Evolutionary conservation across 2,113 vertebrate species (phyloP).

Genomic region (Ahaetulla prasina): DNA sequence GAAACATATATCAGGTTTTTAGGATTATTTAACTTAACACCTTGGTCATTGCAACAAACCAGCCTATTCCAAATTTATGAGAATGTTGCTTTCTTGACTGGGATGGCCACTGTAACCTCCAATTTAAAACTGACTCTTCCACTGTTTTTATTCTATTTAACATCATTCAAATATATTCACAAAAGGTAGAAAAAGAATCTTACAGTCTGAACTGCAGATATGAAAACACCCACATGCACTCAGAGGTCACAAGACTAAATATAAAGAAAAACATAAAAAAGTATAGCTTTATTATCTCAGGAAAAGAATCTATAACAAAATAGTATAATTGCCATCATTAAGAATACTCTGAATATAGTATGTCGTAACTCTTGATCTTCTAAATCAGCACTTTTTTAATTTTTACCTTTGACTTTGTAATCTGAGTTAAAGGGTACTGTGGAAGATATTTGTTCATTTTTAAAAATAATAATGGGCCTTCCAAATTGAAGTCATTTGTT

Average conservation of each 20-base stretch:
- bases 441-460: background rate
- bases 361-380: background rate
- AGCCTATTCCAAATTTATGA: background rate
- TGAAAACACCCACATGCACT: background rate
- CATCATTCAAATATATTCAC: background rate
- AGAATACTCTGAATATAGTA: background rate
- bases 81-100: background rate
- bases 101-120: background rate
- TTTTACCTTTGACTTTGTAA: background rate
- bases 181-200: background rate
- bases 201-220: background rate
- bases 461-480: background rate
- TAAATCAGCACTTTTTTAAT: background rate
- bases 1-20: background rate
- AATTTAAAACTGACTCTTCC: background rate
- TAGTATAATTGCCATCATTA: background rate
- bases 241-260: background rate
- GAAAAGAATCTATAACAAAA: background rate
- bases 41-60: background rate
- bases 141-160: background rate
- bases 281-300: background rate
- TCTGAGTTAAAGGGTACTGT: background rate
- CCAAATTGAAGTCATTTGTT: background rate
- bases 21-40: background rate
- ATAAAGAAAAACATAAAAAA: background rate